Conservation (phyloP, 2,888 invertebrate species). For the Bombylius major region DNA sequence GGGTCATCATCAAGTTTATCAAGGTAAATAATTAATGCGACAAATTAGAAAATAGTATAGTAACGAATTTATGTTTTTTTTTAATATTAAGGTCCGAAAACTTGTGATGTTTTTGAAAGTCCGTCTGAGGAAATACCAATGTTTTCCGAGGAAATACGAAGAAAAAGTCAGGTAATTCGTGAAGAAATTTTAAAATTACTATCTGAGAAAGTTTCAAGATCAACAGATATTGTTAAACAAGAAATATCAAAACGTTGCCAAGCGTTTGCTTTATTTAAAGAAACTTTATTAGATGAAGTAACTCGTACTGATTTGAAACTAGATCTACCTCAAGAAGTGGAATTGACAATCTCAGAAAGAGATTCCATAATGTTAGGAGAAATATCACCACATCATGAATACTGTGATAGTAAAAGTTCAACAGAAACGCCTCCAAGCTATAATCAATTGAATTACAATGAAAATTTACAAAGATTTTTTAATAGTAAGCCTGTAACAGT, state of each 20-base stretch:
- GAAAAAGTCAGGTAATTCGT: conserved; percentile 46
- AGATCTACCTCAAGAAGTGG: conserved; percentile 46
- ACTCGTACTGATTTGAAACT: conserved; percentile 46
- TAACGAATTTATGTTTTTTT: no score
- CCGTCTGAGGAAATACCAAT: conserved; percentile 24
- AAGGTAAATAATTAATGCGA: conserved; percentile 38
- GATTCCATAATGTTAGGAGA: conserved; percentile 74
- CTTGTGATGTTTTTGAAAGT: conserved; percentile 60
- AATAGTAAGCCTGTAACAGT: conserved; percentile 53
- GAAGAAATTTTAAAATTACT: conserved; percentile 55
- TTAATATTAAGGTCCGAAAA: conserved; percentile 50
- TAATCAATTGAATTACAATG: conserved; percentile 74
- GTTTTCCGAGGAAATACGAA: conserved; percentile 48
- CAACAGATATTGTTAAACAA: conserved; percentile 47
- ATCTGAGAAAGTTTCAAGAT: conserved; percentile 44
- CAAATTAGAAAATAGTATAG: neutral
- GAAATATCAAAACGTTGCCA: conserved; percentile 57
- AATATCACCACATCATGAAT: conserved; percentile 73
- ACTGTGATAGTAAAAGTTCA: conserved; percentile 65
- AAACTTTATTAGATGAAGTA: conserved; percentile 56
- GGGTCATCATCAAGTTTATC: conserved; percentile 67
- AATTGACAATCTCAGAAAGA: conserved; percentile 45
- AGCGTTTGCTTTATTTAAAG: conserved; percentile 62
- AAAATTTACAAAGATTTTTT: conserved; percentile 60
- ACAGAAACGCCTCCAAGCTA: conserved; percentile 71